These are phyloP conservation scores for Pelodiscus sinensis DNA, from an alignment of 2,113 vertebrate species.

Conservation along the genomic window DNA sequence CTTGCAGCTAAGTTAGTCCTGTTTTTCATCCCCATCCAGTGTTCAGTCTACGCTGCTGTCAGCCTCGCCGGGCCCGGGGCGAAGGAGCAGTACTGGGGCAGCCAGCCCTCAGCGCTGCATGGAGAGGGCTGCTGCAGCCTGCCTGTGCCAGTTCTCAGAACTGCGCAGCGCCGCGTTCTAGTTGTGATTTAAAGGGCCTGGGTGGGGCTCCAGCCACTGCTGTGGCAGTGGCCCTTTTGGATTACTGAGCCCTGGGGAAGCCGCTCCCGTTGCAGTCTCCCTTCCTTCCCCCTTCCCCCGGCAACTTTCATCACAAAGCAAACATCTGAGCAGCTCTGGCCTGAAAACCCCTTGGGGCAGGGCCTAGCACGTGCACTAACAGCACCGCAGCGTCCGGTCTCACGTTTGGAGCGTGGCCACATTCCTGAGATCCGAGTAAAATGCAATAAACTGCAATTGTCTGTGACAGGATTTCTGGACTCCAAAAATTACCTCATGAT, in stretches of 20 bases:
- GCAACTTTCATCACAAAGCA: not conserved
- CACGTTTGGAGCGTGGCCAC: not conserved
- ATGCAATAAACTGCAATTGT: rapidly evolving
- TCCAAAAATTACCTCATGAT: slow-evolving; percentile 88
- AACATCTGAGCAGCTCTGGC: not conserved
- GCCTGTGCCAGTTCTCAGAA: too few relatives aligned
- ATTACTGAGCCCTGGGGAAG: too few relatives aligned
- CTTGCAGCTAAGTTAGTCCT: not conserved
- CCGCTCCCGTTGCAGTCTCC: too few relatives aligned
- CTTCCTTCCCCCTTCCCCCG: too few relatives aligned
- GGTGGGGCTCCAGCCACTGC: too few relatives aligned
- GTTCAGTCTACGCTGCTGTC: not conserved
- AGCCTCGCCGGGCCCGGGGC: too few relatives aligned
- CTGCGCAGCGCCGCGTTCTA: too few relatives aligned
- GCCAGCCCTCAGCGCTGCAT: too few relatives aligned
- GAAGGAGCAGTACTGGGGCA: too few relatives aligned
- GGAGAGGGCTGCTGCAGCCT: too few relatives aligned
- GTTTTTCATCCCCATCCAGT: not conserved
- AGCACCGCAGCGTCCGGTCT: not conserved
- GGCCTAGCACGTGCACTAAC: not conserved
- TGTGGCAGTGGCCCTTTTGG: too few relatives aligned
- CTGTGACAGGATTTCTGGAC: not conserved
- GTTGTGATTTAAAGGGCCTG: too few relatives aligned
- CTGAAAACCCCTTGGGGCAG: not conserved
- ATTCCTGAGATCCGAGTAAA: not conserved